A percentile compares a stretch with the other conserved stretches of the same genome.
Conservation (phyloP, 2,797 vertebrate genomes). For the Eupleurogrammus muticus region DNA sequence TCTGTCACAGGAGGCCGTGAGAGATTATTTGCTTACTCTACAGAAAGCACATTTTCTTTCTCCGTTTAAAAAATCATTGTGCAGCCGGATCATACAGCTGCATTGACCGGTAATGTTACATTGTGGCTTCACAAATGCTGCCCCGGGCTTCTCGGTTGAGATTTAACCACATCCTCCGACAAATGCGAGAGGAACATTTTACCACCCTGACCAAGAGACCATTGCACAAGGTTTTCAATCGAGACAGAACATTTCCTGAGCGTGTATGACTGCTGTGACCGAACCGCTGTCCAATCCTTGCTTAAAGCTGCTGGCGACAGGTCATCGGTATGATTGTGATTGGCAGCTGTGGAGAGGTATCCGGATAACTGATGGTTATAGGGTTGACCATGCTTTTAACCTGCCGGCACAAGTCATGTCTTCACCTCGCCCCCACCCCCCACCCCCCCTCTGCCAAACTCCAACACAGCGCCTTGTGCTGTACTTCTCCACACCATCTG, state of each 20-base stretch:
- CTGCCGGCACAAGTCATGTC: slow-evolving; percentile 61
- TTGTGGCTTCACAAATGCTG: slow-evolving; percentile 40
- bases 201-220: slow-evolving; percentile 65
- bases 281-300: slow-evolving; percentile 18
- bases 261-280: slow-evolving; percentile 43
- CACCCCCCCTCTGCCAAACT: slow-evolving; percentile 27
- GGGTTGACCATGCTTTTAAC: slow-evolving; percentile 68
- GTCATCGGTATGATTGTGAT: slow-evolving; percentile 43
- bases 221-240: slow-evolving; percentile 50
- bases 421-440: slow-evolving; percentile 14
- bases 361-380: slow-evolving; percentile 61
- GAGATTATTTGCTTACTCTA: slow-evolving; percentile 43
- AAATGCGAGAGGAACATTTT: slow-evolving; percentile 67
- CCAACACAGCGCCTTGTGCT: slow-evolving; percentile 41
- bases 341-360: slow-evolving; percentile 62
- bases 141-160: slow-evolving; percentile 43
- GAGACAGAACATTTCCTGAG: slow-evolving; percentile 60
- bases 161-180: slow-evolving; percentile 71
- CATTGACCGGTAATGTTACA: slow-evolving; percentile 36
- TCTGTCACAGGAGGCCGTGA: slow-evolving; percentile 22
- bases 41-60: slow-evolving; percentile 35
- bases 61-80: slow-evolving; percentile 31
- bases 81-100: slow-evolving; percentile 16
- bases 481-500: slow-evolving; percentile 31
- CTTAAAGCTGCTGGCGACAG: slow-evolving; percentile 36